Percentiles rank a stretch among this genome's conserved stretches.
phyloP scores from a whole-genome alignment of 2,797 vertebrate genomes.

The Psittacula derbiana region DNA sequence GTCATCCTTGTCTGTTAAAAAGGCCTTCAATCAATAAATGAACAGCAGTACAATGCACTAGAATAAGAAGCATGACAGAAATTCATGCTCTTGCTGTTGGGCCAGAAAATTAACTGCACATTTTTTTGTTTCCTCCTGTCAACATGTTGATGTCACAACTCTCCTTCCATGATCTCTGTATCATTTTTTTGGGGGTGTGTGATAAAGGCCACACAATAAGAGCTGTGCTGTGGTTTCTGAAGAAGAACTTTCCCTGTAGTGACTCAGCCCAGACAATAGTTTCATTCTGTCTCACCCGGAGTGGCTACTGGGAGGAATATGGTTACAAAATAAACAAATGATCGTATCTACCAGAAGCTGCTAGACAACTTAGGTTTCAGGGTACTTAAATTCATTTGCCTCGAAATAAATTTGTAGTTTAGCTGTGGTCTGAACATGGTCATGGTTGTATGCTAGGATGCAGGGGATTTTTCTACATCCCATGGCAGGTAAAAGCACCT shows the following conservation, averaged over 20 bases:
- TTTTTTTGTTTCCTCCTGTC: not conserved
- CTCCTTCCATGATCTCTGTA: not conserved
- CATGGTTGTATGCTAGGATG: not conserved
- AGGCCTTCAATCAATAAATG: not conserved
- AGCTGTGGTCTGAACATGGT: not conserved
- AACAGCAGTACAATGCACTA: not conserved
- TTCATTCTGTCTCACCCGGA: not conserved
- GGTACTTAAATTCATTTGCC: not conserved
- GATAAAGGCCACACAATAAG: not conserved
- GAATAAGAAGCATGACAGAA: not conserved
- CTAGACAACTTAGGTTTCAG: not conserved
- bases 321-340: not conserved
- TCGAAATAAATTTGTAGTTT: not conserved
- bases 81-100: not conserved
- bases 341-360: not conserved
- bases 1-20: not conserved
- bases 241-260: not conserved
- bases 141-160: not conserved
- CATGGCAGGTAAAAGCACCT: not conserved
- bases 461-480: not conserved
- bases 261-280: not conserved
- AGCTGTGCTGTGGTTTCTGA: not conserved
- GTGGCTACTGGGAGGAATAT: not conserved
- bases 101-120: not conserved
- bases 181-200: fast-evolving